Conservation (phyloP, 2,888 invertebrate species). For the Lamproptera curius region DNA sequence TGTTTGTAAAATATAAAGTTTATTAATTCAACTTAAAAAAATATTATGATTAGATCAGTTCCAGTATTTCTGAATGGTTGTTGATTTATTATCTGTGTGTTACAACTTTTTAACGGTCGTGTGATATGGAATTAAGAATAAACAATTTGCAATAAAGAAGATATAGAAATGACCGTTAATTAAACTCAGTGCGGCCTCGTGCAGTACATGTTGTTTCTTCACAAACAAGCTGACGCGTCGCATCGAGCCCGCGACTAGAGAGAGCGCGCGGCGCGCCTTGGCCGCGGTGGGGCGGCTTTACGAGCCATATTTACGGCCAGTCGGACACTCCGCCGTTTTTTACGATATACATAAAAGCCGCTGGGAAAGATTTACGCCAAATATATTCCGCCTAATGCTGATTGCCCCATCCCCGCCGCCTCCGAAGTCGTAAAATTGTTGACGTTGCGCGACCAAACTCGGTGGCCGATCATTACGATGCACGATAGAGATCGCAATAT, state of each 20-base stretch:
- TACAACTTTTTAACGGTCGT: no score
- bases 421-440: constrained; percentile 11
- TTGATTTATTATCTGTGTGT: no score
- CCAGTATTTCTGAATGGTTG: no score
- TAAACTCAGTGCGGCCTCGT: no score
- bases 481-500: no score
- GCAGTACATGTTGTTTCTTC: background rate
- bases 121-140: no score
- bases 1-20: no score
- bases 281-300: constrained; percentile 42
- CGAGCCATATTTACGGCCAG: constrained; percentile 67
- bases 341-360: constrained; percentile 76
- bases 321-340: constrained; percentile 70
- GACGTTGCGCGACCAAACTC: background rate
- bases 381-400: constrained; percentile 74
- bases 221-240: background rate
- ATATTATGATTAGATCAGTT: no score
- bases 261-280: background rate
- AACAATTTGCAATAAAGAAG: no score
- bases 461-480: no score
- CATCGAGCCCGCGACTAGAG: background rate
- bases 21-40: no score
- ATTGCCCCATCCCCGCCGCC: constrained; percentile 41
- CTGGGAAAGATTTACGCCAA: constrained; percentile 74
- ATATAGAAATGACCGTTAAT: no score